Percentiles rank a stretch among this genome's conserved stretches.
Conservation (phyloP, 2,113 vertebrate genomes). For the Hassar affinis region DNA sequence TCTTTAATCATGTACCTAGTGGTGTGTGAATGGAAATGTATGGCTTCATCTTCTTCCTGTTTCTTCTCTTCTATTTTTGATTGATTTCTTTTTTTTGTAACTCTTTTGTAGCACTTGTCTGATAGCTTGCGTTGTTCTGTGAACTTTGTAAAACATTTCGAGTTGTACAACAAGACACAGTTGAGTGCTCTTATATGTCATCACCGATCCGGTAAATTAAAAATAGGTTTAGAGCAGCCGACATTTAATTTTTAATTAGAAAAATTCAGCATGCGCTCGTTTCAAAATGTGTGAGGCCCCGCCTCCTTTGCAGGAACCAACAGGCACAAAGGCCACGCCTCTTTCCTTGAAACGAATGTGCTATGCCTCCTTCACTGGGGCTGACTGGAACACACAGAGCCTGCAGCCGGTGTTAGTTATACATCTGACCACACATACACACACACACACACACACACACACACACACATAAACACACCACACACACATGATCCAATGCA, state of each 20-base stretch:
- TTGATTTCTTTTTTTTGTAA: neutral
- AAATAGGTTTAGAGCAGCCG: neutral
- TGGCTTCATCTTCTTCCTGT: neutral
- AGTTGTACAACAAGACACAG: neutral
- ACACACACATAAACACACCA: neutral
- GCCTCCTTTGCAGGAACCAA: neutral
- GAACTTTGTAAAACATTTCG: neutral
- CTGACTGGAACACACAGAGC: neutral
- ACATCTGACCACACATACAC: neutral
- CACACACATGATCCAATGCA: slow-evolving; percentile 49
- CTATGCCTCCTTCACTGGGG: neutral
- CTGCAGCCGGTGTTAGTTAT: slow-evolving; percentile 17
- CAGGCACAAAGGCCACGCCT: neutral
- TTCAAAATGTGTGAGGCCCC: neutral
- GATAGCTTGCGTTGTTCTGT: neutral
- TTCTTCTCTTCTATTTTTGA: neutral
- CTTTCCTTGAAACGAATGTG: neutral
- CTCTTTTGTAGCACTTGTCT: neutral
- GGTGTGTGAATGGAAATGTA: neutral
- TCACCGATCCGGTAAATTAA: neutral
- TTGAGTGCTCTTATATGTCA: neutral
- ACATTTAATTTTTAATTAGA: neutral
- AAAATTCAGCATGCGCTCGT: neutral
- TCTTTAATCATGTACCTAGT: slow-evolving; percentile 16
- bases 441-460: slow-evolving; percentile 4